Base-by-base conservation (phyloP, 2,113 vertebrate species). In the Triplophysa rosa region DNA sequence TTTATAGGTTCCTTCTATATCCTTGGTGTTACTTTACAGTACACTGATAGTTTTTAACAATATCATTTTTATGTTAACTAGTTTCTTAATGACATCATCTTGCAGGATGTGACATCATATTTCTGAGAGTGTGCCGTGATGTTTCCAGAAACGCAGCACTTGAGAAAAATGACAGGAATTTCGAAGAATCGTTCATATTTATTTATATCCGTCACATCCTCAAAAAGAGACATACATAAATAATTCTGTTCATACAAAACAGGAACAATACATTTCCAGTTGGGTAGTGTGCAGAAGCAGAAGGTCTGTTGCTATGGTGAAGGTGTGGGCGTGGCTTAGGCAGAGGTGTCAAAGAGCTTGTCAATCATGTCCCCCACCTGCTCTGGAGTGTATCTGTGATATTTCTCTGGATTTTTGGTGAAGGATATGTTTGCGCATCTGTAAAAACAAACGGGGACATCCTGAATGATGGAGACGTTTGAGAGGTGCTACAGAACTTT, bases 341-440 rank as follows among this genome's bases (percentile, higher is more conserved):
- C 98, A 0, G 97, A 99, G 1, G 97, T 99, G 89, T 99, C 97
- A 14, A 98, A 99, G 54, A 99, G 94, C 88, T 89, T 95, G 42
- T 97, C 96, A 0, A 99, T 98, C 98, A 99, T 99, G 67, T 96
- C 95, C 61, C 96, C 97, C 78, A 99, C 97, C 29, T 98, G 95
- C 40, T 99, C 97, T 0, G 97, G 93, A 0, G 93, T 92, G 83
- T 99, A 99, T 84, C 97, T 98, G 89, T 95, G 94, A 82, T 99
- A 99, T 84, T 99, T 99, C 88, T 98, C 97, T 0, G 93, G 95
- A 88, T 99, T 99, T 90, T 99, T 99, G 80, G 98, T 99, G 89
- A 99, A 99, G 21, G 95, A 93, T 78, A 99, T 94, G 0, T 94
- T 97, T 17, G 92, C 85, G 0, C 93, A 99, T 87, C 98, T 99